Percentiles rank a stretch among this genome's conserved stretches.
phyloP scores from a whole-genome alignment of 2,888 invertebrate species.

The Lasius platythorax region DNA sequence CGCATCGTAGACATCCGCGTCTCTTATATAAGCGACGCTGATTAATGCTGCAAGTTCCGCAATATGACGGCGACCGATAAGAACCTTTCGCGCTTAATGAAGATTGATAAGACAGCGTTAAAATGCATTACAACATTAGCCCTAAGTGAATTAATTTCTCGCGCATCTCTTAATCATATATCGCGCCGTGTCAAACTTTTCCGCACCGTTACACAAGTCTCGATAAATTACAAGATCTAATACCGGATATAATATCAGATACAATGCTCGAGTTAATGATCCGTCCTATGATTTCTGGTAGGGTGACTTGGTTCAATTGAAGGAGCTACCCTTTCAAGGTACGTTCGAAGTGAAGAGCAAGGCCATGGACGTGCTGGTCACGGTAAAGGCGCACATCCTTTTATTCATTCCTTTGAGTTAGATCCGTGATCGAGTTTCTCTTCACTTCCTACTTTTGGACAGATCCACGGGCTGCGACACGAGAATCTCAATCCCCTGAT shows the following conservation, averaged over 20 bases:
- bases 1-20: constrained; percentile 17
- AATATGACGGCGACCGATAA: constrained; percentile 39
- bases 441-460: constrained; percentile 55
- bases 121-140: neutral
- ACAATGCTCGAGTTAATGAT: constrained; percentile 6
- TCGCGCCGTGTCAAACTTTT: neutral
- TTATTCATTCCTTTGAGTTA: constrained; percentile 44
- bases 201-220: neutral
- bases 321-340: constrained; percentile 90
- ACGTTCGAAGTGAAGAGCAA: constrained; percentile 93
- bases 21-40: constrained; percentile 25
- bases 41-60: constrained; percentile 34
- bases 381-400: constrained; percentile 84
- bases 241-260: neutral
- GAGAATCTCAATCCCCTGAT: constrained; percentile 96
- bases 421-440: constrained; percentile 24
- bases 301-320: constrained; percentile 96
- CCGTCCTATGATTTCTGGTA: constrained; percentile 81
- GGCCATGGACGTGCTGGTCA: constrained; percentile 92
- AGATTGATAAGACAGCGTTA: constrained; percentile 42
- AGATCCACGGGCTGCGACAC: constrained; percentile 94
- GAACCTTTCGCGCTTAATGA: constrained; percentile 20
- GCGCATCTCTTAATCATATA: neutral
- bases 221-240: constrained; percentile 1
- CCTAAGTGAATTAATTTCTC: neutral